Evolutionary conservation across 2,797 vertebrate species (phyloP).

Genomic region (Acomys russatus): DNA sequence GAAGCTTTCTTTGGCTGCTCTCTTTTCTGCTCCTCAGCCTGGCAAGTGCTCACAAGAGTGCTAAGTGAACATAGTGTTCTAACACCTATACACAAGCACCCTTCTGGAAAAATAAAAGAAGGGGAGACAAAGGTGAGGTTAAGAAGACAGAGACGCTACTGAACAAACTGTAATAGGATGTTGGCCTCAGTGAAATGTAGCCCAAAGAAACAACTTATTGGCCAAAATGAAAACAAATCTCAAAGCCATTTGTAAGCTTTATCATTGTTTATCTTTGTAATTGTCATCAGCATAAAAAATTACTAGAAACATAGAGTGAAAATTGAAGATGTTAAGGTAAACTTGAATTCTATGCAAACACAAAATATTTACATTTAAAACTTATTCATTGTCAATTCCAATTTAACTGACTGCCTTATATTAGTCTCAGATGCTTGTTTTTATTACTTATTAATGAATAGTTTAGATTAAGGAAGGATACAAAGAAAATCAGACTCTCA

Average conservation of each 20-base stretch:
- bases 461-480: not conserved
- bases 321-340: not conserved
- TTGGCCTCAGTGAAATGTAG: not conserved
- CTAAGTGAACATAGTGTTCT: not conserved
- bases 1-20: not conserved
- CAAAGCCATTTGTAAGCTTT: not conserved
- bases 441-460: not conserved
- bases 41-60: not conserved
- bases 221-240: not conserved
- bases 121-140: not conserved
- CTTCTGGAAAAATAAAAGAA: not conserved
- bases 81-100: not conserved
- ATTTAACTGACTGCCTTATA: not conserved
- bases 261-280: not conserved
- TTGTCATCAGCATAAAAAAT: not conserved
- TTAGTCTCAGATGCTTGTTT: not conserved
- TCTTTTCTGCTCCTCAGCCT: not conserved
- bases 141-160: not conserved
- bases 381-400: not conserved
- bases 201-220: not conserved
- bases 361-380: not conserved
- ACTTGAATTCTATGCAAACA: constrained; percentile 46
- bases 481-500: not conserved
- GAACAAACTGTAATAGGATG: not conserved
- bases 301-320: not conserved